These are phyloP conservation scores for Glaucomys volans DNA, from an alignment of 2,113 vertebrate genomes.

Conservation along the genomic window DNA sequence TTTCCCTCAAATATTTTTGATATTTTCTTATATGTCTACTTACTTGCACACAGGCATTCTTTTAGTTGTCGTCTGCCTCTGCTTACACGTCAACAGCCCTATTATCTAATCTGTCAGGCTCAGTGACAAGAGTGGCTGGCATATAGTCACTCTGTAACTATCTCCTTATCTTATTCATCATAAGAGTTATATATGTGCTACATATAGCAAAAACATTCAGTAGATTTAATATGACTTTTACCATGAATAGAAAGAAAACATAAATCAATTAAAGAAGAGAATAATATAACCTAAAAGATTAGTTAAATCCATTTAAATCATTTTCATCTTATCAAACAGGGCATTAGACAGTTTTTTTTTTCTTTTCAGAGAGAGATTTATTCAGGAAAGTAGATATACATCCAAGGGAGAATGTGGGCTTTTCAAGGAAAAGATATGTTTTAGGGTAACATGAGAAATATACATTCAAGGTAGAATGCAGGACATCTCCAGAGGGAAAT, in stretches of 20 bases:
- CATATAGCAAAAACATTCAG: background rate
- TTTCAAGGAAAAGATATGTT: too few species aligned
- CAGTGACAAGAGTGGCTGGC: background rate
- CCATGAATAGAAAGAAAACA: background rate
- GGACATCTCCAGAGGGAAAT: too few species aligned
- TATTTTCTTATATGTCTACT: background rate
- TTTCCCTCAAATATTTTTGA: background rate
- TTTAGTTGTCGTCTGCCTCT: background rate
- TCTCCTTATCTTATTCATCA: background rate
- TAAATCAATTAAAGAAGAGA: background rate
- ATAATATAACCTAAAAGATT: background rate
- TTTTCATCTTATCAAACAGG: background rate
- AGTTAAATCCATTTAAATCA: background rate
- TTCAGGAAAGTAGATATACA: too few species aligned
- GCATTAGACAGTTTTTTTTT: background rate
- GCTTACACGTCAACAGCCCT: background rate
- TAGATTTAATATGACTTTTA: background rate
- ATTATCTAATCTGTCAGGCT: background rate
- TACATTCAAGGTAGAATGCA: too few species aligned
- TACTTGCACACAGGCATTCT: background rate
- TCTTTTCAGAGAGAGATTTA: too few species aligned
- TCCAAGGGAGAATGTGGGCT: too few species aligned
- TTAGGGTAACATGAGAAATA: too few species aligned
- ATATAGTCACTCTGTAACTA: background rate
- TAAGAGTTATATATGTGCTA: background rate